phyloP scores from a whole-genome alignment of 2,888 invertebrate species.

The Agrochola macilenta region DNA sequence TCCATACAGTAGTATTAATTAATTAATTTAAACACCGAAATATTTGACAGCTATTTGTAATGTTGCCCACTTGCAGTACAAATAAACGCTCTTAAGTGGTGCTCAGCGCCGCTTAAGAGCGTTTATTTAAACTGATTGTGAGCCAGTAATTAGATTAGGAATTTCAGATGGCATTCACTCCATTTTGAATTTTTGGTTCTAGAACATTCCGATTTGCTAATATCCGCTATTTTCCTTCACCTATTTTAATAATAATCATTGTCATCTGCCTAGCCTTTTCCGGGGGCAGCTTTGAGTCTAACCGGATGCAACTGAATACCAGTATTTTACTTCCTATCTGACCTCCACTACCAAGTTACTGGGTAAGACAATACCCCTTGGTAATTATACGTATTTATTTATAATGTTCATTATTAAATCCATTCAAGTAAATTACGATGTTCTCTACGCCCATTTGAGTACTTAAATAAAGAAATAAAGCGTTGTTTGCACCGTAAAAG shows the following conservation, averaged over 20 bases:
- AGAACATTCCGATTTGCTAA: not conserved
- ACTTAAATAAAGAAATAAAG: slow-evolving; percentile 43
- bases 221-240: not conserved
- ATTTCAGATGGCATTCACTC: too few species aligned
- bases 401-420: not conserved
- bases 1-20: too few species aligned
- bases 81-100: too few species aligned
- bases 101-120: too few species aligned
- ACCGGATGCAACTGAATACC: not conserved
- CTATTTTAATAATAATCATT: not conserved
- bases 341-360: too few species aligned
- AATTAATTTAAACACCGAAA: too few species aligned
- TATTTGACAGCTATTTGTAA: too few species aligned
- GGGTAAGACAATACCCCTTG: too few species aligned
- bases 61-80: too few species aligned
- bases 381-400: not conserved
- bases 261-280: not conserved
- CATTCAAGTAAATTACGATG: not conserved
- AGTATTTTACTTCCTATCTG: not conserved
- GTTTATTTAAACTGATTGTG: too few species aligned
- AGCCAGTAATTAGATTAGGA: too few species aligned
- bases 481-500: slow-evolving; percentile 28
- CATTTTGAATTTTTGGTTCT: not conserved
- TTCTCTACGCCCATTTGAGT: slow-evolving; percentile 38
- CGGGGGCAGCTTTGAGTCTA: not conserved